These are phyloP conservation scores for Nymphicus hollandicus DNA, from an alignment of 2,113 vertebrate genomes.

Conservation along the genomic window DNA sequence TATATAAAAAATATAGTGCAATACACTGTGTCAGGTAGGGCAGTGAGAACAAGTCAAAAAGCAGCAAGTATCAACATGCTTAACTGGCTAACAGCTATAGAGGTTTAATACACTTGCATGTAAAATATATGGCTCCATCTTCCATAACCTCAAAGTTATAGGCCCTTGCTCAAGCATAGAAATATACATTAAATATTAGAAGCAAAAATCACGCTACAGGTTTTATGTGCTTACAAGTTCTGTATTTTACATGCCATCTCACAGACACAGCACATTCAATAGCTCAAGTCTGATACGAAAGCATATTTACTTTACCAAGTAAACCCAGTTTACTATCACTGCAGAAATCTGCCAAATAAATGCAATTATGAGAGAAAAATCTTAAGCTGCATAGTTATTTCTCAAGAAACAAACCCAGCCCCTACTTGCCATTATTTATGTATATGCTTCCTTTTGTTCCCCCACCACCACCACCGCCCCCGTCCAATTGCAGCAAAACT, in stretches of 20 bases:
- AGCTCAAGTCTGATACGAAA: neutral
- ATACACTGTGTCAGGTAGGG: neutral
- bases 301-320: neutral
- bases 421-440: neutral
- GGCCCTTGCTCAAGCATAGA: neutral
- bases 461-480: accelerated
- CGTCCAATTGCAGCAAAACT: neutral
- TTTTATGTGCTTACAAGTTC: neutral
- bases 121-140: neutral
- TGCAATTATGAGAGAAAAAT: neutral
- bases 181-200: neutral
- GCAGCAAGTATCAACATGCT: neutral
- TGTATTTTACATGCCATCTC: neutral
- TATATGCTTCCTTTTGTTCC: neutral
- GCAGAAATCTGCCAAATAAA: neutral
- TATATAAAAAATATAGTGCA: neutral
- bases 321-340: neutral
- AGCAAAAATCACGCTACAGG: neutral
- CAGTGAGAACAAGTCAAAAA: neutral
- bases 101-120: neutral
- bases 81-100: neutral
- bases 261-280: neutral
- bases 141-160: neutral
- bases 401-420: neutral
- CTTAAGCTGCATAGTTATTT: neutral